Conservation (phyloP, 2,888 invertebrate genomes). For the Furcula furcula region DNA sequence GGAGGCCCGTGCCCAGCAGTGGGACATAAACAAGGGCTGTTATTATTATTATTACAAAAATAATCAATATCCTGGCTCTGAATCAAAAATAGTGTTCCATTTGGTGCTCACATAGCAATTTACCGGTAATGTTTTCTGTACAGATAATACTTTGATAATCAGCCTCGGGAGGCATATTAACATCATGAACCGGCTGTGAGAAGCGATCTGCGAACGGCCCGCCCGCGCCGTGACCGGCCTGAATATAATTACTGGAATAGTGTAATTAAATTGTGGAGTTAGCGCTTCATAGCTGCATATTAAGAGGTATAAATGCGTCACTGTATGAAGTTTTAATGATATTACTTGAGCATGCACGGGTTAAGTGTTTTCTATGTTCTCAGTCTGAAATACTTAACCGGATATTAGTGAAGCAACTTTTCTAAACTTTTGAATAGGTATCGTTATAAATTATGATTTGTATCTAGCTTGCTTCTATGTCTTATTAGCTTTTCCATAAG, state of each 20-base stretch:
- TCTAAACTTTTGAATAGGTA: too few relatives aligned
- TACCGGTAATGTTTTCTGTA: constrained; percentile 17
- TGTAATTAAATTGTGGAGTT: constrained; percentile 62
- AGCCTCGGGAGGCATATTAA: constrained; percentile 39
- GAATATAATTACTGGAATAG: constrained; percentile 52
- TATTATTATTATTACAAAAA: too few relatives aligned
- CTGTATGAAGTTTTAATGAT: constrained; percentile 50
- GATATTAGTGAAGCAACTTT: neutral
- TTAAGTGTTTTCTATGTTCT: constrained; percentile 19
- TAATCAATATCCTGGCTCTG: too few relatives aligned
- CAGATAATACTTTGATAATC: constrained; percentile 39
- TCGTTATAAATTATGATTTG: too few relatives aligned
- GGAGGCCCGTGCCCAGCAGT: too few relatives aligned
- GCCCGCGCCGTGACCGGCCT: constrained; percentile 38
- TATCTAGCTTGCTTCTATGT: too few relatives aligned
- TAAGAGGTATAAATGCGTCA: constrained; percentile 47
- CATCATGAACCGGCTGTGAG: constrained; percentile 32
- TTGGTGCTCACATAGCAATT: constrained; percentile 6
- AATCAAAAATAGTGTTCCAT: constrained; percentile 6
- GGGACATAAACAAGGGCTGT: too few relatives aligned
- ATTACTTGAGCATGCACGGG: constrained; percentile 31
- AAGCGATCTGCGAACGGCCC: constrained; percentile 41
- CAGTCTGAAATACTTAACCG: constrained; percentile 17
- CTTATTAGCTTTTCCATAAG: too few relatives aligned
- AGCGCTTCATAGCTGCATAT: constrained; percentile 51